Percentiles rank a stretch among this genome's conserved stretches.
Conservation (phyloP, 1,140 invertebrate genomes). For the Papilio polyxenes region DNA sequence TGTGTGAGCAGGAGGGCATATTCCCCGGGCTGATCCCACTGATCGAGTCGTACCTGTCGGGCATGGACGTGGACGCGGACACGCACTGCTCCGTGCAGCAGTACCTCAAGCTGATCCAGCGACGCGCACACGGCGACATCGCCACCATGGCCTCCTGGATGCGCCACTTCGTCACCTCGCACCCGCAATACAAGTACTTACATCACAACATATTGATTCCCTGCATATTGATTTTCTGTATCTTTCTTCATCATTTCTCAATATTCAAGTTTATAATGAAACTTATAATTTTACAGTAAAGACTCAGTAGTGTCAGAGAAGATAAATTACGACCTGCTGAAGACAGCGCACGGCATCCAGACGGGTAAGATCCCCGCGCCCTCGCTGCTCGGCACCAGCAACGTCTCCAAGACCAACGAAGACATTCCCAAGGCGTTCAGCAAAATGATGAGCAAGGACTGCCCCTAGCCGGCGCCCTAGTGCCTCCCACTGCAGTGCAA, state of each 20-base stretch:
- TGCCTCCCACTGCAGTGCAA: conserved; percentile 39
- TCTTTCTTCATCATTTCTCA: not conserved
- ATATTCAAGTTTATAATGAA: not conserved
- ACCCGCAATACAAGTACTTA: conserved; percentile 93
- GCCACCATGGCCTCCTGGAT: conserved; percentile 96
- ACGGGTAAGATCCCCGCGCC: conserved; percentile 87
- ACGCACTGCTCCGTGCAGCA: conserved; percentile 98
- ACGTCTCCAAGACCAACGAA: conserved; percentile 88
- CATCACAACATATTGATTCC: not conserved
- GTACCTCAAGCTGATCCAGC: conserved; percentile 97
- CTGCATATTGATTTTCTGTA: not conserved
- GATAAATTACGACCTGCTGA: conserved; percentile 97
- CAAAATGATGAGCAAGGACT: conserved; percentile 80
- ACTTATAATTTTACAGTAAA: conserved; percentile 79
- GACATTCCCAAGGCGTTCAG: conserved; percentile 87
- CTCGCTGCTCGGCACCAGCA: conserved; percentile 86
- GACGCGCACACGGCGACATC: conserved; percentile 92
- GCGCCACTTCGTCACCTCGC: conserved; percentile 92
- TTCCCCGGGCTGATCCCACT: conserved; percentile 98
- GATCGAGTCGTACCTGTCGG: conserved; percentile 95
- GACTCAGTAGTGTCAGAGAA: conserved; percentile 94
- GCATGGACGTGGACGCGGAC: conserved; percentile 97
- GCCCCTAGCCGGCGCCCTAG: conserved; percentile 55
- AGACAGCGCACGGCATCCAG: conserved; percentile 87
- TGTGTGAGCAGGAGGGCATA: conserved; percentile 84